Evolutionary conservation across 1,140 invertebrate genomes (phyloP).

Genomic region (Saccostrea glomerata): DNA sequence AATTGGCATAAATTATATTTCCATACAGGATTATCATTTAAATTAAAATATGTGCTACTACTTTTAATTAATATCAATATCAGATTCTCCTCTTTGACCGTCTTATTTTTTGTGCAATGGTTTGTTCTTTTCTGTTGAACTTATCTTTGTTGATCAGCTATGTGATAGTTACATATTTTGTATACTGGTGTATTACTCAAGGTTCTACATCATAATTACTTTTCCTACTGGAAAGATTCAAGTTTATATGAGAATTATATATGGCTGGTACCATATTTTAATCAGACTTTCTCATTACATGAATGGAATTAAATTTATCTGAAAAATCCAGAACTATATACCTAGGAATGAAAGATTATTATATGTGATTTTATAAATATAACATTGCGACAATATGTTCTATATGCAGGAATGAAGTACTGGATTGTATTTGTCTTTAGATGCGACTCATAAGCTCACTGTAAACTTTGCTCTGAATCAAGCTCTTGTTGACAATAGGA

Average conservation of each 20-base stretch:
- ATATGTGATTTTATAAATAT: neutral
- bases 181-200: neutral
- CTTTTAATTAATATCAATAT: no score
- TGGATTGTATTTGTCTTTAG: no score
- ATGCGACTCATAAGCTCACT: no score
- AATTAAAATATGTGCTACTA: no score
- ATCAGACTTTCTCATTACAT: neutral
- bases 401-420: no score
- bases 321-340: neutral
- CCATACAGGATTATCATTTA: no score
- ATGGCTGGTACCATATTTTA: slow-evolving; percentile 15
- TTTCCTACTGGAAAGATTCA: neutral
- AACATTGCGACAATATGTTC: no score
- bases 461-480: no score
- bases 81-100: neutral
- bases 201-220: neutral
- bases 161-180: slow-evolving; percentile 13
- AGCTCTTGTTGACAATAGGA: no score
- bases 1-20: no score
- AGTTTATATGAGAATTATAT: neutral
- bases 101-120: slow-evolving; percentile 11
- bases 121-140: slow-evolving; percentile 9
- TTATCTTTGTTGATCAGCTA: neutral
- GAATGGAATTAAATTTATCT: neutral
- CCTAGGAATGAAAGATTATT: neutral